Evolutionary conservation across 1,140 invertebrate species (phyloP).

Genomic region (Harlomillsia oculata): DNA sequence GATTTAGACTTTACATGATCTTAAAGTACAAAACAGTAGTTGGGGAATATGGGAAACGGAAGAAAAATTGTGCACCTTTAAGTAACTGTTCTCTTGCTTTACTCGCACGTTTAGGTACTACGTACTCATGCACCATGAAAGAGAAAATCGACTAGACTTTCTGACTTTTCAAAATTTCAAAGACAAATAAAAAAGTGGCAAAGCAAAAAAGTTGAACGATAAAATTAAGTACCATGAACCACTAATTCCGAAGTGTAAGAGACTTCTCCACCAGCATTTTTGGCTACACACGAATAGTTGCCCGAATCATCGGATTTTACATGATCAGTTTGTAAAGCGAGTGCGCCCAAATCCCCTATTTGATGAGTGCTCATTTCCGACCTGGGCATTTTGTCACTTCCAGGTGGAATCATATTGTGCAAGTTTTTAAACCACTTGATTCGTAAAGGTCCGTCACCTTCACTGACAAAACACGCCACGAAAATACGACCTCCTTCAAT

Average conservation of each 20-base stretch:
- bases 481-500: constrained; percentile 47
- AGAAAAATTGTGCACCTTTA: too few relatives aligned
- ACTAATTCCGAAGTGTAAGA: constrained; percentile 11
- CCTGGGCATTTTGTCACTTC: not conserved
- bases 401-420: constrained; percentile 36
- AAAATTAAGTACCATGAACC: constrained; percentile 26
- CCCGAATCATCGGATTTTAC: constrained; percentile 13
- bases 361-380: constrained; percentile 22
- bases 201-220: not conserved
- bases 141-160: too few relatives aligned
- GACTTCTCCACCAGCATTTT: constrained; percentile 22
- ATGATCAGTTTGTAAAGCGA: constrained; percentile 25
- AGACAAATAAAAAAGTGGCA: not conserved
- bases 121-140: too few relatives aligned
- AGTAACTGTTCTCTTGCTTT: too few relatives aligned
- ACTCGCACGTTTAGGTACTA: too few relatives aligned
- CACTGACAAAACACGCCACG: constrained; percentile 56
- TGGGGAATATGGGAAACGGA: too few relatives aligned
- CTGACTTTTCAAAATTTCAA: too few relatives aligned
- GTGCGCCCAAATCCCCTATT: constrained; percentile 23
- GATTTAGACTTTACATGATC: too few relatives aligned
- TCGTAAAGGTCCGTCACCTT: constrained; percentile 56
- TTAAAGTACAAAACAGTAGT: too few relatives aligned
- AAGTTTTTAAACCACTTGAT: constrained; percentile 57
- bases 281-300: constrained; percentile 25